Conservation (phyloP, 2,888 invertebrate genomes). For the Blomia tropicalis region DNA sequence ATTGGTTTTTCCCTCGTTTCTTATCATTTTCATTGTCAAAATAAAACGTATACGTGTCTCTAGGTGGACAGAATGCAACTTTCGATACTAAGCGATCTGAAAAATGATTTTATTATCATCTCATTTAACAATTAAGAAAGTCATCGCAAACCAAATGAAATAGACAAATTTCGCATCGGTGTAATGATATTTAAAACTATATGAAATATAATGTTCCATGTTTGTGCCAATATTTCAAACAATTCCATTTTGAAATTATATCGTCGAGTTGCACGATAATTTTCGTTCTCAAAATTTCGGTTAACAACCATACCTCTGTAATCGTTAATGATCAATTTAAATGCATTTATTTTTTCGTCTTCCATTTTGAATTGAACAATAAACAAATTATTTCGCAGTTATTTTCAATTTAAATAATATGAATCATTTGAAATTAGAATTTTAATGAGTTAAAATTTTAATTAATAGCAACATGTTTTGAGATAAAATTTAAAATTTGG, state of each 20-base stretch:
- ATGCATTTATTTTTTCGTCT: neutral
- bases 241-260: neutral
- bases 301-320: neutral
- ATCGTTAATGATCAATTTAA: neutral
- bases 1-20: neutral
- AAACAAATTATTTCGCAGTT: neutral
- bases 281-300: neutral
- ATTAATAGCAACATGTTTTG: neutral
- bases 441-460: too few species aligned
- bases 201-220: neutral
- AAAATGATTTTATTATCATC: neutral
- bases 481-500: neutral
- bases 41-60: neutral
- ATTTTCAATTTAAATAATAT: too few species aligned
- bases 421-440: too few species aligned
- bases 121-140: neutral
- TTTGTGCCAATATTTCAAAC: neutral
- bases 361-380: neutral
- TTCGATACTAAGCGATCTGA: neutral
- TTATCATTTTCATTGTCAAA: neutral
- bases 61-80: constrained; percentile 1
- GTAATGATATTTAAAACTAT: neutral
- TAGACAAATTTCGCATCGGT: neutral
- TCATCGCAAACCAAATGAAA: constrained; percentile 3
- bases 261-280: neutral